Base-by-base conservation (phyloP, 2,888 invertebrate genomes). In the Bombylius major region DNA sequence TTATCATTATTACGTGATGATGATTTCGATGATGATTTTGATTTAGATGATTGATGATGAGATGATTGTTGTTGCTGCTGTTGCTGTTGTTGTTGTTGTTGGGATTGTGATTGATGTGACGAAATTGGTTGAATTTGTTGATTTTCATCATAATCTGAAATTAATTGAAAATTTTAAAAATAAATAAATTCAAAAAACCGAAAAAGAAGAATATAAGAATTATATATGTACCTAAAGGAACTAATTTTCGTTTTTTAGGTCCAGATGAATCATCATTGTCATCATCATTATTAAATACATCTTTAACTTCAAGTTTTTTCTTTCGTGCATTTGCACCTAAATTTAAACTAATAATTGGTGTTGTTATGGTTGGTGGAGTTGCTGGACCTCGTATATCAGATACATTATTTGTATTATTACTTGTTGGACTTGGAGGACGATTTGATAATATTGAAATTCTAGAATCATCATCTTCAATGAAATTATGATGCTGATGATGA, bases 271-370 rank as follows among this genome's bases (percentile, higher is more conserved):
- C 77, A 56, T 84, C 84, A 60, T 79, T 80, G 63, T 87, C 87
- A 63, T 90, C 90, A 63, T 90, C 90, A 58, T 86, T 87, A 73
- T 89, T 90, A 69, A 92, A 92, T 5, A 91, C 89, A 66, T 89
- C 89, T 62, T 87, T 84, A 0, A 91, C 83, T 62, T 87, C 87
- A 59, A 88, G 78, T 70, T 87, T 89, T 73, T 86, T 88, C 66
- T 86, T 83, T 60, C 78, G 76, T 63, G 76, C 76, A 56, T 70
- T 69, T 61, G 68, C 71, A 56, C 70, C 69, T 58, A 77, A 70
- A 57, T 70, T 73, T 53, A 75, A 65, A 58, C 77, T 77, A 61
- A 78, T 75, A 46, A 71, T 65, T 23, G 73, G 70, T 59, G 68
- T 67, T 57, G 68, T 66, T 42, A 42, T 11, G 46, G 50, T 66